Percentiles rank a stretch among this genome's conserved stretches.
Conservation (phyloP, 2,113 vertebrate genomes). For the Lethenteron reissneri region DNA sequence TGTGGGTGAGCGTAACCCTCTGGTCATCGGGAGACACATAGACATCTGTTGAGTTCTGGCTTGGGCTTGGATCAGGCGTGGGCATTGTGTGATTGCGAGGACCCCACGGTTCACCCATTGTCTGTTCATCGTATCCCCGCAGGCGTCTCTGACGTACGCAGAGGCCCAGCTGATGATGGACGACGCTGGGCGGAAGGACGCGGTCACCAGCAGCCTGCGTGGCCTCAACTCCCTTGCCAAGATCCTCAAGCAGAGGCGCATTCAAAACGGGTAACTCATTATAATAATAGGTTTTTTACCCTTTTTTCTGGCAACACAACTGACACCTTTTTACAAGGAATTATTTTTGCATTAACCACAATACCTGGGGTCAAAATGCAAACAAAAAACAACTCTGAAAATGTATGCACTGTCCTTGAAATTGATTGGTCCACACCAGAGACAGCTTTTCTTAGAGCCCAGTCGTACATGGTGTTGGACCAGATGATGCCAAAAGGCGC, state of each 20-base stretch:
- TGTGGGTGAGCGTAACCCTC: no score
- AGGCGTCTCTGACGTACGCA: slow-evolving; percentile 86
- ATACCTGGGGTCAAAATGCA: no score
- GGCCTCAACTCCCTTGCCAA: slow-evolving; percentile 71
- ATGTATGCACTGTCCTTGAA: no score
- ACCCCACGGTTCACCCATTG: neutral
- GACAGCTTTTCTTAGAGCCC: no score
- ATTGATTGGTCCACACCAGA: no score
- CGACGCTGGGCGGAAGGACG: slow-evolving; percentile 48
- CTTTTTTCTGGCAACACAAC: no score
- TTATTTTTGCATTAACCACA: no score
- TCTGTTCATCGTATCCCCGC: neutral
- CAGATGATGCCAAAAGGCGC: no score
- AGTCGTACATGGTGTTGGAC: no score
- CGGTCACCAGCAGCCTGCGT: slow-evolving; percentile 50
- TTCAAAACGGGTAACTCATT: slow-evolving; percentile 49
- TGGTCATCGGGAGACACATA: no score
- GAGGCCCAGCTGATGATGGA: slow-evolving; percentile 96
- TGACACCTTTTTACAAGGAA: no score
- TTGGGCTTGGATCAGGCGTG: neutral
- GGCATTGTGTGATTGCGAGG: neutral
- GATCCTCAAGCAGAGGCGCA: slow-evolving; percentile 57
- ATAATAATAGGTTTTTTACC: neutral
- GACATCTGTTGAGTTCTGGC: neutral
- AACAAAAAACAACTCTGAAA: no score